Percentiles rank a stretch among this genome's conserved stretches.
Evolutionary conservation across 1,140 invertebrate genomes (phyloP).

Genomic region (Ruditapes philippinarum): DNA sequence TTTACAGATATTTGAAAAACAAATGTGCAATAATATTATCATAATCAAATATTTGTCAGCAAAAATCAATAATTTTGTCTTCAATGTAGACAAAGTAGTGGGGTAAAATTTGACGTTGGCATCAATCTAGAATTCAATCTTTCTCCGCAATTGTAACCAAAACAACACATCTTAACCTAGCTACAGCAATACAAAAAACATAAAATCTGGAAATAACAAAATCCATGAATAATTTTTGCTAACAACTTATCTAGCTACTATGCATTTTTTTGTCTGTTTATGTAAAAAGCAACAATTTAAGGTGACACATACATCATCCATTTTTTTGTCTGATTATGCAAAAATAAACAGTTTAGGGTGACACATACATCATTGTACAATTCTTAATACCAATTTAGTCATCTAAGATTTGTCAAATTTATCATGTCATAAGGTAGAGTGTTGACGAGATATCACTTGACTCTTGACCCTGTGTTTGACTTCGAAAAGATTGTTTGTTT

Average conservation of each 20-base stretch:
- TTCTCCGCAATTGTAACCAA: background rate
- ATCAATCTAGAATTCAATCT: background rate
- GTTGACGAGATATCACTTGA: no score
- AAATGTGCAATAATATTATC: background rate
- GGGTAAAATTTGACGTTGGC: background rate
- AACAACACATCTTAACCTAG: background rate
- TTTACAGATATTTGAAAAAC: background rate
- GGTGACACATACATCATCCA: no score
- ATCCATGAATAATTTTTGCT: background rate
- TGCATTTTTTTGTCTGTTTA: background rate
- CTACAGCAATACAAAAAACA: background rate
- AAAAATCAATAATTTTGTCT: background rate
- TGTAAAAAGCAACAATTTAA: background rate
- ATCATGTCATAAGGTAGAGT: no score
- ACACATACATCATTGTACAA: no score
- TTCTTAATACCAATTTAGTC: no score
- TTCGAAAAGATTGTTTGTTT: no score
- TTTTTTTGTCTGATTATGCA: no score
- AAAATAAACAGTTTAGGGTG: no score
- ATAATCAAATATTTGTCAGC: background rate
- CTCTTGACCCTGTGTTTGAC: no score
- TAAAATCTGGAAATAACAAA: background rate
- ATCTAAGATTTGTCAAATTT: no score
- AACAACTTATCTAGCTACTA: background rate
- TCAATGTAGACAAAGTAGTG: background rate